Conservation (phyloP, 2,888 invertebrate genomes). For the Anorthoa munda region DNA sequence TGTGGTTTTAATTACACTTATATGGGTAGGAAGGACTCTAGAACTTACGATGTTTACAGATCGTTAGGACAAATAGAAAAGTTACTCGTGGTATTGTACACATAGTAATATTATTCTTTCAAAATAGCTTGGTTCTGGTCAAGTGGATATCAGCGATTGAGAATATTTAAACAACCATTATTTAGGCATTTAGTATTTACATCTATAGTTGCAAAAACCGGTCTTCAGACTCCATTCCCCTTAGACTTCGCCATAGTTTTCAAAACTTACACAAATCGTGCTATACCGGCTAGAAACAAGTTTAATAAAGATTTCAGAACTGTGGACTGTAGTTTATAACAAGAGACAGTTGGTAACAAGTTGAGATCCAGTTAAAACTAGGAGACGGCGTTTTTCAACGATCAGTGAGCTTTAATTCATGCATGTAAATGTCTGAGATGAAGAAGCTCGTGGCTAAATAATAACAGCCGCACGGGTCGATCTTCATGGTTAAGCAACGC, state of each 20-base stretch:
- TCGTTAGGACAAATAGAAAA: too few species aligned
- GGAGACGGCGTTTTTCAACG: slow-evolving; percentile 17
- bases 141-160: not conserved
- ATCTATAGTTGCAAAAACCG: not conserved
- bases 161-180: not conserved
- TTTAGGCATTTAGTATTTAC: not conserved
- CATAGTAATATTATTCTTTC: too few species aligned
- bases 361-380: slow-evolving; percentile 40
- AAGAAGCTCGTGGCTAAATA: too few species aligned
- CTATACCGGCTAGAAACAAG: not conserved
- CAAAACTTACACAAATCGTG: slow-evolving; percentile 6
- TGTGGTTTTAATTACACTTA: slow-evolving; percentile 21
- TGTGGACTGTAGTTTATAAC: slow-evolving; percentile 13
- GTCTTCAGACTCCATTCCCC: not conserved
- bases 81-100: too few species aligned
- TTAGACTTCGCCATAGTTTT: not conserved
- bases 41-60: not conserved
- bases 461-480: too few species aligned
- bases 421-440: slow-evolving; percentile 16
- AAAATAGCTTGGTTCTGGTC: too few species aligned
- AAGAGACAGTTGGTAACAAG: slow-evolving; percentile 20
- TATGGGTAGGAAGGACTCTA: not conserved
- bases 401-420: slow-evolving; percentile 10
- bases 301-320: slow-evolving; percentile 13
- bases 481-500: too few species aligned